Base-by-base conservation (phyloP, 2,888 invertebrate genomes). In the Megaustenia siamemsis region DNA sequence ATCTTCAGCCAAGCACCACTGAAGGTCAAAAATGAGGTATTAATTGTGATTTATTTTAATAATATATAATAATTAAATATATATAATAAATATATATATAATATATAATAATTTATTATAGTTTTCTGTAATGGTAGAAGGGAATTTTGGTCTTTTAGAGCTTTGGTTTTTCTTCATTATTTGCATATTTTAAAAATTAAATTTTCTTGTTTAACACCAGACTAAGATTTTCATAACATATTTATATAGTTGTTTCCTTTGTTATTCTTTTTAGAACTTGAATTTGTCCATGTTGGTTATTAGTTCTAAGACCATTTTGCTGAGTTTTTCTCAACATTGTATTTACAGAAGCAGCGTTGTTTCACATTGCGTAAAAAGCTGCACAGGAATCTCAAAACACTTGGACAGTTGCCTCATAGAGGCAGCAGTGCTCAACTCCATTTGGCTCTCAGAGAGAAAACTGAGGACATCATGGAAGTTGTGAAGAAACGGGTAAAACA, bases 401-500 rank as follows among this genome's bases (percentile, higher is more conserved):
- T 81, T 21, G 12, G 71, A 0, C 56, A 81, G 43, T 38, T 81
- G 28, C 40, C 81, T 28, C 12, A 32, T 8, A 53, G 24, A 28
- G 81, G 81, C 12, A 68, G 56, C 71, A 71, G 40, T 69, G 28
- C 82, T n/a, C 40, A 38, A n/a, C 60, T 83, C 3, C 76, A 66
- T 32, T 43, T 83, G 49, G 76, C 76, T 43, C 38, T 83, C 24
- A 63, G 35, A 45, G 76, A 83, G 3, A 68, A 49, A n/a, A n/a
- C n/a, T 76, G 24, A 45, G 45, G 76, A 83, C 82, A 83, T 83
- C n/a, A 63, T 6, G 15, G 82, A 83, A 12, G 28, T 45, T 28
- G n/a, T 83, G 4, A 40, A 32, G 32, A 76, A 83, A 63, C 66
- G 82, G 82, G 82, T 83, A 73, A 49, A 28, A 15, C 38, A 56